Percentiles rank a stretch among this genome's conserved stretches.
phyloP scores from a whole-genome alignment of 2,797 vertebrate genomes.

The Xerus rutilus region DNA sequence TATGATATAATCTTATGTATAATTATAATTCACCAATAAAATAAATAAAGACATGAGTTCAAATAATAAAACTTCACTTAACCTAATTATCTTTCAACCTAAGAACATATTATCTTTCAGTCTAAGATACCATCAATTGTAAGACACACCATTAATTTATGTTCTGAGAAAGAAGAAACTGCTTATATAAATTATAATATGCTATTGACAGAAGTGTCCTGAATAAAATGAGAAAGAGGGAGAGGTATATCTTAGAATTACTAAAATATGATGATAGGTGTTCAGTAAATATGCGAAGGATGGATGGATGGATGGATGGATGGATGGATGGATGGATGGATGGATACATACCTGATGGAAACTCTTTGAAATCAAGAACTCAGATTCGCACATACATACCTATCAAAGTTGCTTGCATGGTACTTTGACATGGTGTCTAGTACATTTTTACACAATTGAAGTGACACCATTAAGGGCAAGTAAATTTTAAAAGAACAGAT shows the following conservation, averaged over 20 bases:
- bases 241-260: neutral
- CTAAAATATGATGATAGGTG: neutral
- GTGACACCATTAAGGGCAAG: neutral
- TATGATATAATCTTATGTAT: too few species aligned
- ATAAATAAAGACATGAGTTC: neutral
- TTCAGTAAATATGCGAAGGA: conserved; percentile 16
- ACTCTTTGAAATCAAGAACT: conserved; percentile 15
- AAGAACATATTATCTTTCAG: conserved; percentile 28
- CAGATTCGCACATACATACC: neutral
- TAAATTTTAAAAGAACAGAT: conserved; percentile 40
- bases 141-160: conserved; percentile 58
- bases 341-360: neutral
- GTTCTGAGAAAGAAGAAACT: conserved; percentile 48
- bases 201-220: conserved; percentile 15
- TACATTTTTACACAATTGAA: conserved; percentile 32
- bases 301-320: neutral
- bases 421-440: neutral
- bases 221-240: neutral
- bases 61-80: conserved; percentile 61
- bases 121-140: neutral
- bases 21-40: too few species aligned
- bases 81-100: neutral
- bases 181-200: conserved; percentile 23
- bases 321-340: neutral
- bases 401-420: neutral